Percentiles rank a stretch among this genome's conserved stretches.
Evolutionary conservation across 2,797 vertebrate genomes (phyloP).

Genomic region (Eulemur albifrons): DNA sequence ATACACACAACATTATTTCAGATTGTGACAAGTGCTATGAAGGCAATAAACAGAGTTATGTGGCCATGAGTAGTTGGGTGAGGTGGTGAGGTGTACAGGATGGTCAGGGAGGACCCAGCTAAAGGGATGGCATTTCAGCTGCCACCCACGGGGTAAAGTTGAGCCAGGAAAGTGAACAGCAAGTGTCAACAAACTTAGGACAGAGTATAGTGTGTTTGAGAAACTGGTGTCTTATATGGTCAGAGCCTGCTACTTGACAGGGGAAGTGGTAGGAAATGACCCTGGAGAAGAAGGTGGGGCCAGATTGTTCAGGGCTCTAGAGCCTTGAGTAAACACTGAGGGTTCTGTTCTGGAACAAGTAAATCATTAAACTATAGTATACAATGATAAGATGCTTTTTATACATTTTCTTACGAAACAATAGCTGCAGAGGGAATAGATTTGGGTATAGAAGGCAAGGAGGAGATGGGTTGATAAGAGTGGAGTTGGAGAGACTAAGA

Average conservation of each 20-base stretch:
- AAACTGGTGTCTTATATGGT: neutral
- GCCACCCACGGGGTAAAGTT: neutral
- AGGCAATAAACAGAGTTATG: neutral
- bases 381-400: neutral
- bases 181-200: neutral
- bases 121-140: neutral
- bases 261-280: neutral
- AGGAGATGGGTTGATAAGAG: neutral
- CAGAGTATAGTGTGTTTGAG: no score
- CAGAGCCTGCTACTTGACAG: neutral
- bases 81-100: neutral
- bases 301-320: no score
- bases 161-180: neutral
- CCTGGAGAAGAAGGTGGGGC: neutral
- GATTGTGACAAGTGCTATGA: neutral
- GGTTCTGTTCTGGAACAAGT: neutral
- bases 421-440: neutral
- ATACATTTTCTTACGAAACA: neutral
- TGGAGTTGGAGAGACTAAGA: neutral
- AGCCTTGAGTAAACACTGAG: neutral
- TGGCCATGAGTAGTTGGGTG: neutral
- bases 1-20: neutral
- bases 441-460: neutral
- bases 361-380: neutral
- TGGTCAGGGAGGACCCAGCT: neutral